Evolutionary conservation across 64 coral and sea anemone species (phyloP).

Genomic region (Montipora foliosa): DNA sequence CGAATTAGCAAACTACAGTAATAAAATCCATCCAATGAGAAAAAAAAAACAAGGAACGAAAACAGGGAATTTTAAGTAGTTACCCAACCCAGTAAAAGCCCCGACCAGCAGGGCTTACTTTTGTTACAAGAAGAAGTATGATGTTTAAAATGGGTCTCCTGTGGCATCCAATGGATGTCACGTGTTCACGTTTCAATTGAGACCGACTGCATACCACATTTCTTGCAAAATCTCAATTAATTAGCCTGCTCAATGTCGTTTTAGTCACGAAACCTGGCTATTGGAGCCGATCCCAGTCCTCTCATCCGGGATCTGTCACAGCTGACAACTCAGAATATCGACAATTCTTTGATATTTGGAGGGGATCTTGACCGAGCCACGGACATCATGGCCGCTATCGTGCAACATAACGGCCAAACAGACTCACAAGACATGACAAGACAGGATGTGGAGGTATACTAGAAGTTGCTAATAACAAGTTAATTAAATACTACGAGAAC

Average conservation of each 20-base stretch:
- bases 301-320: slow-evolving; percentile 85
- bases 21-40: too few species aligned
- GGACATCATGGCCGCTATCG: slow-evolving; percentile 87
- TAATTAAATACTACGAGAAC: too few species aligned
- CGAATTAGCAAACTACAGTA: too few species aligned
- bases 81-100: too few species aligned
- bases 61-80: too few species aligned
- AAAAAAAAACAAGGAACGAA: too few species aligned
- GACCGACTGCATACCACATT: background rate
- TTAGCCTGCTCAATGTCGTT: background rate
- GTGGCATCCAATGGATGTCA: too few species aligned
- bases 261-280: slow-evolving; percentile 63
- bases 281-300: slow-evolving; percentile 83
- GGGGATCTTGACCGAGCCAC: slow-evolving; percentile 90
- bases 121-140: too few species aligned
- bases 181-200: too few species aligned
- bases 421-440: slow-evolving; percentile 74
- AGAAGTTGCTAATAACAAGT: background rate
- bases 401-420: slow-evolving; percentile 92
- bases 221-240: background rate
- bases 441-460: slow-evolving; percentile 86
- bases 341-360: slow-evolving; percentile 97
- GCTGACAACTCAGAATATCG: slow-evolving; percentile 93
- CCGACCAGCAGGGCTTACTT: too few species aligned
- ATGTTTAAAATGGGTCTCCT: too few species aligned